Percentiles rank a stretch among this genome's conserved stretches.
phyloP scores from a whole-genome alignment of 2,797 vertebrate species.

The Bradypodion pumilum region DNA sequence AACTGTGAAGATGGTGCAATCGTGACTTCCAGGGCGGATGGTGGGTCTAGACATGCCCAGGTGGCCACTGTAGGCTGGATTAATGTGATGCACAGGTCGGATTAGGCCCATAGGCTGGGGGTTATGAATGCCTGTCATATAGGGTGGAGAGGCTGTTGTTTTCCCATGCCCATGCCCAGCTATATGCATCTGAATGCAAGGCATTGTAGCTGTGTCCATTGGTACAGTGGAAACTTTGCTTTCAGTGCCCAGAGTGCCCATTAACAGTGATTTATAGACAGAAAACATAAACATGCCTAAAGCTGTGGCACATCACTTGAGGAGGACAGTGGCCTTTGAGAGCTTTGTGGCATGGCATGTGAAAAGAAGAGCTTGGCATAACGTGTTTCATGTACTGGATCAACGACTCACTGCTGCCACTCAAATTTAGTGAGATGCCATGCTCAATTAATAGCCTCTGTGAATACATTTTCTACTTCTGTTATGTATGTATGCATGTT shows the following conservation, averaged over 20 bases:
- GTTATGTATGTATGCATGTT: no score
- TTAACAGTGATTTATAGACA: neutral
- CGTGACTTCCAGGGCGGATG: no score
- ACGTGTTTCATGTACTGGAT: neutral
- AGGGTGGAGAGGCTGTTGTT: neutral
- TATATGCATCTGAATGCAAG: neutral
- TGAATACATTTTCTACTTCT: slow-evolving; percentile 31
- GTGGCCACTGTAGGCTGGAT: no score
- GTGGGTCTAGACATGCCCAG: no score
- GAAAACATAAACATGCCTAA: neutral
- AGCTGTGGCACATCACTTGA: neutral
- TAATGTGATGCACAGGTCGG: no score
- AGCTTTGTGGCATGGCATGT: neutral
- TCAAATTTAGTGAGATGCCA: slow-evolving; percentile 32
- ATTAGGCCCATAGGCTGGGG: no score
- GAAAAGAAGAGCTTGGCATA: neutral
- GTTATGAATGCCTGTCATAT: neutral
- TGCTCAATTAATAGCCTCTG: slow-evolving; percentile 40
- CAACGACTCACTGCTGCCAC: neutral
- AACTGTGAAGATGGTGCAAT: no score
- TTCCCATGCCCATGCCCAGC: no score
- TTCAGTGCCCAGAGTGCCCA: slow-evolving; percentile 20
- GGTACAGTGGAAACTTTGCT: neutral
- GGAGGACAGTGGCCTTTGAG: neutral
- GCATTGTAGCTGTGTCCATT: neutral